phyloP scores from a whole-genome alignment of 2,888 invertebrate species.

The Eupithecia tripunctaria region DNA sequence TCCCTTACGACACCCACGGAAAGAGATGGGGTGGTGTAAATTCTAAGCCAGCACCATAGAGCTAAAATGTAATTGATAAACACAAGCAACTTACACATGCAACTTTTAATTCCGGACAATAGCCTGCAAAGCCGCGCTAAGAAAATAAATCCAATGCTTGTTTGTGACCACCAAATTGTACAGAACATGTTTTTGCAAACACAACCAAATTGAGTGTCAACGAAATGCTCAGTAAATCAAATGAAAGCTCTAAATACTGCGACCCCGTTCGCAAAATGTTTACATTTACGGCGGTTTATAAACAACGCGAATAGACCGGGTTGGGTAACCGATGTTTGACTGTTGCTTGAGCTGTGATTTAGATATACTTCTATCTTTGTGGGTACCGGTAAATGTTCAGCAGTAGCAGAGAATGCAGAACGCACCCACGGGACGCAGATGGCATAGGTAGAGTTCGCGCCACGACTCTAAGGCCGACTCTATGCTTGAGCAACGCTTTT shows the following conservation, averaged over 20 bases:
- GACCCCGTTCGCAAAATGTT: conserved; percentile 33
- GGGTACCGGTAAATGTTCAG: neutral
- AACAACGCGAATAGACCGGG: conserved; percentile 37
- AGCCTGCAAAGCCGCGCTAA: too few relatives aligned
- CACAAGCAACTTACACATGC: too few relatives aligned
- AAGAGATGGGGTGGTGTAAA: too few relatives aligned
- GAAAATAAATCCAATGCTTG: neutral
- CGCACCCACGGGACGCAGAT: too few relatives aligned
- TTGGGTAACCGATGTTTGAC: conserved; percentile 29
- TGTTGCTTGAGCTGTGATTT: neutral
- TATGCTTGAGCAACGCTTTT: too few relatives aligned
- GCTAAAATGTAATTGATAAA: too few relatives aligned
- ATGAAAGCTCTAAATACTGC: conserved; percentile 21
- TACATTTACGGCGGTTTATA: conserved; percentile 26
- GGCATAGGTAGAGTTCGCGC: too few relatives aligned
- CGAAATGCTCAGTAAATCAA: conserved; percentile 21
- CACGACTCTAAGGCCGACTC: too few relatives aligned
- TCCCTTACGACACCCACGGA: too few relatives aligned
- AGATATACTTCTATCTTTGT: neutral
- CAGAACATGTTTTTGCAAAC: neutral
- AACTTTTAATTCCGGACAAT: too few relatives aligned
- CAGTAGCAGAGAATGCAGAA: neutral
- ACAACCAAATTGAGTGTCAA: conserved; percentile 6
- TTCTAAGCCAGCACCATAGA: too few relatives aligned
- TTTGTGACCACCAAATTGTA: neutral